Conservation (phyloP, 2,888 invertebrate genomes). For the Apoda limacodes region DNA sequence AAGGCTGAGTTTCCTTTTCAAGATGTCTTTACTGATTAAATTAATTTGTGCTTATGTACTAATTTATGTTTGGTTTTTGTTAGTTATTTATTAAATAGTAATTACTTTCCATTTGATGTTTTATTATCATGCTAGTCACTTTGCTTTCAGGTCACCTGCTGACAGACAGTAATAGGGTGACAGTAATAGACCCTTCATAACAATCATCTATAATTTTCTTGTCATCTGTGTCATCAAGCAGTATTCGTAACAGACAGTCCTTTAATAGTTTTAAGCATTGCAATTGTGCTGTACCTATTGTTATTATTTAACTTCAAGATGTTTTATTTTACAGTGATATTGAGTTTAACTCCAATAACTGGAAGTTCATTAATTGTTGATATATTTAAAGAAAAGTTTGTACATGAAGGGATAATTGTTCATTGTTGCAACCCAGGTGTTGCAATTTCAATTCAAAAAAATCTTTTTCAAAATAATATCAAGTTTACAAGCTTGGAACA, state of each 20-base stretch:
- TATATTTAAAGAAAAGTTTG: no score
- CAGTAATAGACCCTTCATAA: slow-evolving; percentile 29
- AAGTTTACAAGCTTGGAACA: slow-evolving; percentile 19
- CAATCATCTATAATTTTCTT: slow-evolving; percentile 30
- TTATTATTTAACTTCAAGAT: no score
- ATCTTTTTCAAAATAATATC: slow-evolving; percentile 27
- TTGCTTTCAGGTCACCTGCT: slow-evolving; percentile 25
- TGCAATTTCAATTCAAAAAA: slow-evolving; percentile 26
- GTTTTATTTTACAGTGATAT: no score
- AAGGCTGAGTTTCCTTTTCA: slow-evolving; percentile 86
- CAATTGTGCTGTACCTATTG: no score
- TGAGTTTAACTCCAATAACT: no score
- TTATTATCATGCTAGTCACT: slow-evolving; percentile 7
- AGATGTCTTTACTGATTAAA: slow-evolving; percentile 69
- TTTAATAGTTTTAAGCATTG: no score
- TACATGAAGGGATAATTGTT: slow-evolving; percentile 29
- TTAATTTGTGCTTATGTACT: slow-evolving; percentile 3
- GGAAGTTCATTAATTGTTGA: no score
- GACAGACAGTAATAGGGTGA: no score
- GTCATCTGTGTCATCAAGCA: no score
- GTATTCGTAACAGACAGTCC: no score
- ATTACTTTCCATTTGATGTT: slow-evolving; percentile 6
- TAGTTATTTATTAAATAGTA: slow-evolving; percentile 24
- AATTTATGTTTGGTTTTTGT: slow-evolving; percentile 1
- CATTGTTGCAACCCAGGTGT: slow-evolving; percentile 29